Percentiles rank a stretch among this genome's conserved stretches.
Conservation (phyloP, 2,113 vertebrate species). For the Felis chaus region DNA sequence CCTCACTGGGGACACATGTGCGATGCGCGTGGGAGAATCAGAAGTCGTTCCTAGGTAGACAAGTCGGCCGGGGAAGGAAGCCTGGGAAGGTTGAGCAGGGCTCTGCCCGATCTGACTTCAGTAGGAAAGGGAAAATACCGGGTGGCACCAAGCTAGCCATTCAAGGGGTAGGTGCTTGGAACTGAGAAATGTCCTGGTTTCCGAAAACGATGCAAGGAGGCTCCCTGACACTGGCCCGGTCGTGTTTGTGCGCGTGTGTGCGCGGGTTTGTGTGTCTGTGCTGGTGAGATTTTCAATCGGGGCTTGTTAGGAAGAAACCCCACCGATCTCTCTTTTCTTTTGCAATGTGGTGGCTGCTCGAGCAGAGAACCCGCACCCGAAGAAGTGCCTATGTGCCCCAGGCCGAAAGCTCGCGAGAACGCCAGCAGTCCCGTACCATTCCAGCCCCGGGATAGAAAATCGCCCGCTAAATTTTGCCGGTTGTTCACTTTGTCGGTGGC, state of each 20-base stretch:
- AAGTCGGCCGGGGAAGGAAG: not conserved
- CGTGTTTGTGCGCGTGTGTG: not conserved
- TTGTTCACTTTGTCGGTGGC: not conserved
- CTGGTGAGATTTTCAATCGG: not conserved
- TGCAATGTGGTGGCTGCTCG: not conserved
- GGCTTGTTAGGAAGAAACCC: not conserved
- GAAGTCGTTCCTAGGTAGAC: not conserved
- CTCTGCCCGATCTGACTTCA: not conserved
- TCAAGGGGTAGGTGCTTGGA: not conserved
- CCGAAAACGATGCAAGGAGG: not conserved
- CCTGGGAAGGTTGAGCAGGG: not conserved
- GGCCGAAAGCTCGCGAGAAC: not conserved
- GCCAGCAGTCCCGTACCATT: not conserved
- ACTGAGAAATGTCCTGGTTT: not conserved
- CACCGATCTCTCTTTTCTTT: not conserved
- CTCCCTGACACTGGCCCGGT: not conserved
- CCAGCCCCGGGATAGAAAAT: not conserved
- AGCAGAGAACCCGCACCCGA: slow-evolving; percentile 8
- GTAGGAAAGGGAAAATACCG: not conserved
- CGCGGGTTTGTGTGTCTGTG: not conserved
- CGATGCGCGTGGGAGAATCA: not conserved
- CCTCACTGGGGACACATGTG: not conserved
- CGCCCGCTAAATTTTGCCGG: not conserved
- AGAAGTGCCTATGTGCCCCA: not conserved
- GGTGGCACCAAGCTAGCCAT: not conserved